Base-by-base conservation (phyloP, 2,888 invertebrate species). In the Camptogramma bilineatum region DNA sequence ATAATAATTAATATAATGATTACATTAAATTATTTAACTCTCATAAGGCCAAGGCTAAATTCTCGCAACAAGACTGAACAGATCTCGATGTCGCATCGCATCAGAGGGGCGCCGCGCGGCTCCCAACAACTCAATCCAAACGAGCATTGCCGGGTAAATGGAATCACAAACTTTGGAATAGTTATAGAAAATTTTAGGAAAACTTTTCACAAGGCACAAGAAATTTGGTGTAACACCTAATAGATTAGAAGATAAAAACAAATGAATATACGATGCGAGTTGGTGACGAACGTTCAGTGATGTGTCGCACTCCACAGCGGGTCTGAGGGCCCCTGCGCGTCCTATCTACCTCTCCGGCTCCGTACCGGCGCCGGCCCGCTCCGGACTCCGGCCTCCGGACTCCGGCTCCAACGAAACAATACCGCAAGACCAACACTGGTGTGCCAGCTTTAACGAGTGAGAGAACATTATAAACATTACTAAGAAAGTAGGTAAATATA, bases 41-140 rank as follows among this genome's bases (percentile, higher is more conserved):
- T 93, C 91, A 93, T 93, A 93, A 93, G 92, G 92, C 92, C 92
- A 92, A 92, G 92, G 91, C 92, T 93, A 92, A 93, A 93, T 93
- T 93, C 92, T 91, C 92, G 91, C 92, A 91, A 91, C 90, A 90
- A 87, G 85, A 90, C 90, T 89, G 88, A 88, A 87, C 87, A 79
- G 83, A 79, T 82, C 83, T 85, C 87, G 85, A 82, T 82, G 81
- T 81, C 88, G 87, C 88, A 86, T 86, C 88, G 87, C 85, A 83
- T 79, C 75, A 46, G 56, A 52, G 28, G 51, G 55, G 21, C 21
- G 10, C 73, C 76, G 77, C 39, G 76, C 74, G 69, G 77, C 66
- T 71, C 55, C 53, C 46, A 63, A 69, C 52, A 19, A 55, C 31
- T 70, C 72, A 52, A 64, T 67, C 62, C 55, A 76, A 79, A 74